These are phyloP conservation scores for Lepidochitona cinerea DNA, from an alignment of 2,888 invertebrate species.

Conservation along the genomic window DNA sequence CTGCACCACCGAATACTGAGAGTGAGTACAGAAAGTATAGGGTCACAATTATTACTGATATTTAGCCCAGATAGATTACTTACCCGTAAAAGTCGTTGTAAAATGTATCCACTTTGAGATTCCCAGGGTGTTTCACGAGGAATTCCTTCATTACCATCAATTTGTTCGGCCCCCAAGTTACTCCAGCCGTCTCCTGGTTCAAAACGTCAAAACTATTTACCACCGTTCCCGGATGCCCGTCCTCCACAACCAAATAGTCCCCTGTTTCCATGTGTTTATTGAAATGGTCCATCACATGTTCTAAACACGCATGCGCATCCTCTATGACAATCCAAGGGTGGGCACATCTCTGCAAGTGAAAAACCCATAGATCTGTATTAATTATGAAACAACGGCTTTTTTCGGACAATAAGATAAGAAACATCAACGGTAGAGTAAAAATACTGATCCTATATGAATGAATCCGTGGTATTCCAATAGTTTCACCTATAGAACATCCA, in stretches of 20 bases:
- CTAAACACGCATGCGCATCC: conserved; percentile 2
- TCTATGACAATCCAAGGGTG: conserved; percentile 9
- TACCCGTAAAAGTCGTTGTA: background rate
- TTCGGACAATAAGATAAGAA: too few relatives aligned
- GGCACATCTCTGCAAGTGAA: background rate
- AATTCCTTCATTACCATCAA: background rate
- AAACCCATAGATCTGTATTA: too few relatives aligned
- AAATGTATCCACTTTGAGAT: background rate
- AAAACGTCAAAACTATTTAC: background rate
- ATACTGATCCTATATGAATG: too few relatives aligned
- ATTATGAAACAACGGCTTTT: too few relatives aligned
- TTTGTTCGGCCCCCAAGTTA: background rate
- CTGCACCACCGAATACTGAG: too few relatives aligned
- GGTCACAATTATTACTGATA: too few relatives aligned
- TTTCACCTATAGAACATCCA: too few relatives aligned
- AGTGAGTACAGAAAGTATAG: too few relatives aligned
- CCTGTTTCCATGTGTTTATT: background rate
- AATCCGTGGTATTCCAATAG: too few relatives aligned
- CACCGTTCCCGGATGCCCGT: background rate
- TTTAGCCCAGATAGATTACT: too few relatives aligned
- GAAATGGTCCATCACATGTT: background rate
- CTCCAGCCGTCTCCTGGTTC: background rate
- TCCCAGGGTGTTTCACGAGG: background rate
- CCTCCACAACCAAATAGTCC: conserved; percentile 2
- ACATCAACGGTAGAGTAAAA: too few relatives aligned